phyloP scores from a whole-genome alignment of 2,888 invertebrate genomes.

The Ormyrus labotus region DNA sequence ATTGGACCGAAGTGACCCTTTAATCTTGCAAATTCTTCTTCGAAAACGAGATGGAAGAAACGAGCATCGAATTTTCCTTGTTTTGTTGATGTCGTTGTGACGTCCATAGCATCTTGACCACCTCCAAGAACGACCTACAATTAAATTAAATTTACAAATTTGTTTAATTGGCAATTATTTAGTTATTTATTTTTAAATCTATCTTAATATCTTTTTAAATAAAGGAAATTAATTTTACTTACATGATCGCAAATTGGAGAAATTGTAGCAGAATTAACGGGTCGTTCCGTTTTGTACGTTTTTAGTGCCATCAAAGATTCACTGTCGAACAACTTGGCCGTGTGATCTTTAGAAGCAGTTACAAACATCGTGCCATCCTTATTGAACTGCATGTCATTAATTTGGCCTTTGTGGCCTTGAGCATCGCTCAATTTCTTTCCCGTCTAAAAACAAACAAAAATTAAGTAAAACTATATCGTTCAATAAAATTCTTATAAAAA shows the following conservation, averaged over 20 bases:
- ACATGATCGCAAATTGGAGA: slow-evolving; percentile 97
- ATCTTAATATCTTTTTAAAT: background rate
- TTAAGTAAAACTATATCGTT: background rate
- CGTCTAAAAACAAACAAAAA: slow-evolving; percentile 78
- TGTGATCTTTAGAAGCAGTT: slow-evolving; percentile 97
- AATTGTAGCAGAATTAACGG: slow-evolving; percentile 98
- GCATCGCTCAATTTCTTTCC: slow-evolving; percentile 88
- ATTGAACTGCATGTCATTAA: slow-evolving; percentile 97
- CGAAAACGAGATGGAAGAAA: slow-evolving; percentile 85
- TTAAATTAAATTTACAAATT: background rate
- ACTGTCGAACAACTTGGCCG: slow-evolving; percentile 95
- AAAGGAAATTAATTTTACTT: slow-evolving; percentile 63
- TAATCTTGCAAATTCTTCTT: slow-evolving; percentile 88
- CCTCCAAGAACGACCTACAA: slow-evolving; percentile 93
- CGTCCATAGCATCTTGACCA: slow-evolving; percentile 99
- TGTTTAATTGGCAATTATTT: background rate
- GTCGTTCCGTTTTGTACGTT: slow-evolving; percentile 97
- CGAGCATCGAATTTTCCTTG: slow-evolving; percentile 97
- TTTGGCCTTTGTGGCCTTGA: slow-evolving; percentile 89
- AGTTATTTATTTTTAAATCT: background rate
- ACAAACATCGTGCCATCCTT: slow-evolving; percentile 97
- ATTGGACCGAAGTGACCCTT: slow-evolving; percentile 99
- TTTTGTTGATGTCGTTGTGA: slow-evolving; percentile 94
- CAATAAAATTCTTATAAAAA: background rate
- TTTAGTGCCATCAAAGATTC: slow-evolving; percentile 91